Evolutionary conservation across 2,797 vertebrate genomes (phyloP).

Genomic region (Ceryle rudis): DNA sequence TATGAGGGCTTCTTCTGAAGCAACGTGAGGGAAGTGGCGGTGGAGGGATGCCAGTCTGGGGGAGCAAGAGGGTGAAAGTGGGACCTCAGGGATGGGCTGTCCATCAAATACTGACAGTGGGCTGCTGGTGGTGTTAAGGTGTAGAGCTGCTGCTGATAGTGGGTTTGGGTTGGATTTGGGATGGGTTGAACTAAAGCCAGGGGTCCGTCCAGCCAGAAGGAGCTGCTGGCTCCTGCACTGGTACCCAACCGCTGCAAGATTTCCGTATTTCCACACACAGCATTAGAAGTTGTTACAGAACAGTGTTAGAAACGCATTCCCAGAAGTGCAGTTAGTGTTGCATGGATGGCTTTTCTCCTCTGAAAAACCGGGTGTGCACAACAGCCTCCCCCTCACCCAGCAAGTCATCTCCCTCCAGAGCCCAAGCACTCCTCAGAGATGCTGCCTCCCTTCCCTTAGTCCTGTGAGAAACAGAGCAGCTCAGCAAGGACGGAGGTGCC

Average conservation of each 20-base stretch:
- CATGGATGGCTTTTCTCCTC: accelerated
- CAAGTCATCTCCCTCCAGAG: background rate
- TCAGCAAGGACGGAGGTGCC: background rate
- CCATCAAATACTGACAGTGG: background rate
- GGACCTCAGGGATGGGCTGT: accelerated
- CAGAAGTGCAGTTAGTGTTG: background rate
- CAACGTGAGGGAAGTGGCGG: background rate
- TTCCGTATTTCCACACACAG: background rate
- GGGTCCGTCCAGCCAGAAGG: background rate
- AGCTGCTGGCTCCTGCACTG: background rate
- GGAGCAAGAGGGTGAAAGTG: background rate
- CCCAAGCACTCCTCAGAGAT: background rate
- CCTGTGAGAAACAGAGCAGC: background rate
- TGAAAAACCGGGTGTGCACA: background rate
- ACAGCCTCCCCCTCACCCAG: background rate
- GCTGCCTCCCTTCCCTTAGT: background rate
- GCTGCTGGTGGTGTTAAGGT: background rate
- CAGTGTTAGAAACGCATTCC: accelerated
- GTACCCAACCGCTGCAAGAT: background rate
- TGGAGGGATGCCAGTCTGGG: background rate
- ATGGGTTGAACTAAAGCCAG: background rate
- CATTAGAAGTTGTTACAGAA: background rate
- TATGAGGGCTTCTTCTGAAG: slow-evolving; percentile 31
- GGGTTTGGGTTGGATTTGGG: background rate
- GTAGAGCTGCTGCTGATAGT: background rate